Evolutionary conservation across 2,888 invertebrate genomes (phyloP).

Genomic region (Cephus runcator): DNA sequence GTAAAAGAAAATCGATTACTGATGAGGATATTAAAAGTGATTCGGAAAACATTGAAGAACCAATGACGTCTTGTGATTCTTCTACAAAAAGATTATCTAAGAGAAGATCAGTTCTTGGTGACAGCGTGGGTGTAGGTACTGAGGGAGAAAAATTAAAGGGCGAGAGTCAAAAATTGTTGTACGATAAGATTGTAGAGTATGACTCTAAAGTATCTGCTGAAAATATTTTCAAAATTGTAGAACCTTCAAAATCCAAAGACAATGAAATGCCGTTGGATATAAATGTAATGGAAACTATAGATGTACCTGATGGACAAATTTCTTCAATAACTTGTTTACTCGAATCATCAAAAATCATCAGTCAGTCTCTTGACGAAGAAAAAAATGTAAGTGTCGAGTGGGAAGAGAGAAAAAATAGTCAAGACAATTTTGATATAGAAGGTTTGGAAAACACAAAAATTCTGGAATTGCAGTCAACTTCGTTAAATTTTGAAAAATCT

Average conservation of each 20-base stretch:
- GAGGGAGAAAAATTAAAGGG: neutral
- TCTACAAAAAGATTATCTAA: slow-evolving; percentile 6
- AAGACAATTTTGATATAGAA: neutral
- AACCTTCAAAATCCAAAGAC: neutral
- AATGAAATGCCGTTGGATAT: neutral
- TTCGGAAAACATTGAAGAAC: neutral
- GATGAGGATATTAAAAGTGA: slow-evolving; percentile 10
- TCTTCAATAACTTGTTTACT: neutral
- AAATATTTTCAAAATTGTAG: neutral
- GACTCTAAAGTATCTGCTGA: neutral
- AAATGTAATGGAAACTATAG: neutral
- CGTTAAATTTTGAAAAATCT: neutral
- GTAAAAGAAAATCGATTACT: slow-evolving; percentile 11
- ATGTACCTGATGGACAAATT: neutral
- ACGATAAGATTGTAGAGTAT: neutral
- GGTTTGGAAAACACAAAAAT: neutral
- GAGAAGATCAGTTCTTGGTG: slow-evolving; percentile 2
- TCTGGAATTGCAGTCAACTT: neutral
- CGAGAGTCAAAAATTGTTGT: neutral
- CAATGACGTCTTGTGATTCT: neutral
- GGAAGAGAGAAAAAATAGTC: neutral
- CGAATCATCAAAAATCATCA: neutral
- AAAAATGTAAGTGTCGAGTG: neutral
- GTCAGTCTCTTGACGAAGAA: neutral
- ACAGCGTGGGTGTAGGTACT: neutral